Evolutionary conservation across 1,140 invertebrate genomes (phyloP).

Genomic region (Hyles euphorbiae): DNA sequence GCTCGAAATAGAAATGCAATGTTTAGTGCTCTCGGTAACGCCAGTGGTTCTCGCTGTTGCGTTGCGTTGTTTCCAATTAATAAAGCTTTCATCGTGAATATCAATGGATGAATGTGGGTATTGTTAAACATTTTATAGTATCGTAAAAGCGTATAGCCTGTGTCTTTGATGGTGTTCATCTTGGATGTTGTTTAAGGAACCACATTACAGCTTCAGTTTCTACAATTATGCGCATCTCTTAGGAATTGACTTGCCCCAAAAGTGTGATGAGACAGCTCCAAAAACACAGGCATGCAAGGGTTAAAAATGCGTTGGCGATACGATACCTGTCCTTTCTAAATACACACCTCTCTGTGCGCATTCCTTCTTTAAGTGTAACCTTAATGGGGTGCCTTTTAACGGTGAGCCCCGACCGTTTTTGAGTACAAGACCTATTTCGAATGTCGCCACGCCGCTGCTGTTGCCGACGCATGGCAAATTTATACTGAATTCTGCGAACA

Average conservation of each 20-base stretch:
- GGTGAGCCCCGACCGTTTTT: conserved; percentile 85
- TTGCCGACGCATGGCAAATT: conserved; percentile 93
- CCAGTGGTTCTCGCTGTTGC: conserved; percentile 6
- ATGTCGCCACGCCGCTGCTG: conserved; percentile 90
- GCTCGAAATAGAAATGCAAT: conserved; percentile 38
- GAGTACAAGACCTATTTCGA: conserved; percentile 92
- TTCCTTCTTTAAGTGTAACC: conserved; percentile 93
- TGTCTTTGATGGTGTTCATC: conserved; percentile 31
- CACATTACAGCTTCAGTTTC: not conserved
- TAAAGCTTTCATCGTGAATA: conserved; percentile 32
- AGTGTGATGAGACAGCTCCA: conserved; percentile 13
- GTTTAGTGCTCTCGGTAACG: conserved; percentile 29
- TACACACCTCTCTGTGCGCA: conserved; percentile 93
- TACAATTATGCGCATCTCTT: not conserved
- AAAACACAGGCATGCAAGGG: conserved; percentile 54
- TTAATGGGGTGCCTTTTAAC: conserved; percentile 91
- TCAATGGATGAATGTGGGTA: not conserved
- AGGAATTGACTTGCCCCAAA: not conserved
- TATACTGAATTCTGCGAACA: conserved; percentile 89
- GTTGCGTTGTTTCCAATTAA: conserved; percentile 32
- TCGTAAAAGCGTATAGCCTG: conserved; percentile 44
- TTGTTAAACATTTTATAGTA: not conserved
- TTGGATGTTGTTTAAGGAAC: not conserved
- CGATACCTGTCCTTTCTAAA: conserved; percentile 77
- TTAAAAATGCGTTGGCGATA: conserved; percentile 78